These are phyloP conservation scores for Petrocephalus zakoni DNA, from an alignment of 2,113 vertebrate species.

Conservation along the genomic window DNA sequence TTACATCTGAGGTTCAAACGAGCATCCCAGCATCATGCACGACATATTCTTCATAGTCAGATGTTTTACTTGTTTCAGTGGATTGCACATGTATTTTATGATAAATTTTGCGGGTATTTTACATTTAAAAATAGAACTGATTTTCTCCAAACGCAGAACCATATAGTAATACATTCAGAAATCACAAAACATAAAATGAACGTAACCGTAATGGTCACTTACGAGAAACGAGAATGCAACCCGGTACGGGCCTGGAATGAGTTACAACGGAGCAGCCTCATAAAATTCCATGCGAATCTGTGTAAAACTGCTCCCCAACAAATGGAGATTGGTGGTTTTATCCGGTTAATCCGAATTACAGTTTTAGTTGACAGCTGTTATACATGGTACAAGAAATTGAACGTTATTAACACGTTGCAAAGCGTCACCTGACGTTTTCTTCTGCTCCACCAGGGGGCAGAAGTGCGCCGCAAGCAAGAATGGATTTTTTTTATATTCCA, in stretches of 20 bases:
- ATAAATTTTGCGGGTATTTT: background rate
- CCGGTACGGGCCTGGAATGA: background rate
- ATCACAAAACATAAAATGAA: background rate
- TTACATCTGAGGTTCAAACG: background rate
- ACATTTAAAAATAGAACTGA: background rate
- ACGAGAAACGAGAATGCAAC: background rate
- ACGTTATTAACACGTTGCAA: background rate
- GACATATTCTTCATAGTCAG: background rate
- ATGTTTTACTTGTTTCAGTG: background rate
- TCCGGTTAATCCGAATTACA: background rate
- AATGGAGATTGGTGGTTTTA: background rate
- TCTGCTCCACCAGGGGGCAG: slow-evolving; percentile 52
- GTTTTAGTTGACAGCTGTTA: slow-evolving; percentile 1
- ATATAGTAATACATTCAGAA: background rate
- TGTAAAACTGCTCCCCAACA: background rate
- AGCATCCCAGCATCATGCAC: background rate
- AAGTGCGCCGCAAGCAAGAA: slow-evolving; percentile 32
- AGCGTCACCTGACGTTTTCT: background rate
- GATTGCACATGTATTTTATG: background rate
- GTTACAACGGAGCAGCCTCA: background rate
- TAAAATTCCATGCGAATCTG: background rate
- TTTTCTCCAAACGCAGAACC: background rate
- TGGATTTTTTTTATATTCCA: slow-evolving; percentile 30
- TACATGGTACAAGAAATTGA: background rate
- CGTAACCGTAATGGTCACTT: background rate